Percentiles rank a stretch among this genome's conserved stretches.
Conservation (phyloP, 1,140 invertebrate species). For the Ips nitidus region DNA sequence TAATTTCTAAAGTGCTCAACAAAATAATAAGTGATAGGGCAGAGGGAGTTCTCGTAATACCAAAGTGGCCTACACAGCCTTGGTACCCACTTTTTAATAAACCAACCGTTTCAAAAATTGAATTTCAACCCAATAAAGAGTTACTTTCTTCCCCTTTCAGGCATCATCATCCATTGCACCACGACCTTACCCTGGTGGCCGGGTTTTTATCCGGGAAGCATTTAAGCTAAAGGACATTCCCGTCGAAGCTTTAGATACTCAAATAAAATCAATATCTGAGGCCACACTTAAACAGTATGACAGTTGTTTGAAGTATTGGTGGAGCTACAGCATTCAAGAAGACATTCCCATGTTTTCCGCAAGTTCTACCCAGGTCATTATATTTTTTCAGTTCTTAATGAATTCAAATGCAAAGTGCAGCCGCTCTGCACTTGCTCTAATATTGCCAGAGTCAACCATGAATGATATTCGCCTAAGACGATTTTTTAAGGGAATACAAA, state of each 20-base stretch:
- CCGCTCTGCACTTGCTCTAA: neutral
- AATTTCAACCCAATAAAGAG: neutral
- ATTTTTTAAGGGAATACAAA: neutral
- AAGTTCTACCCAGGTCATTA: neutral
- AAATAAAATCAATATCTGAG: neutral
- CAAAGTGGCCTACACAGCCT: neutral
- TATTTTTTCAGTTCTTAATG: neutral
- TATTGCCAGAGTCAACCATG: neutral
- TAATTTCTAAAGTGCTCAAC: neutral
- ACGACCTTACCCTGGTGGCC: neutral
- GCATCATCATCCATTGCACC: neutral
- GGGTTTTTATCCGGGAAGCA: constrained; percentile 1
- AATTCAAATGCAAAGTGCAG: neutral
- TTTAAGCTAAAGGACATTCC: neutral
- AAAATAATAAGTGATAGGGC: neutral
- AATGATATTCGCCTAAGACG: neutral
- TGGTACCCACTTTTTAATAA: neutral
- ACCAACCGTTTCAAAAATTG: neutral
- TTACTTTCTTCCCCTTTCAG: neutral
- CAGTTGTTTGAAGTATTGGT: neutral
- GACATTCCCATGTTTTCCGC: neutral
- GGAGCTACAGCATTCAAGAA: neutral
- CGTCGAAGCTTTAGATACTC: neutral
- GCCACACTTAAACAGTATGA: constrained; percentile 2
- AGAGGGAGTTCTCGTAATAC: neutral